Evolutionary conservation across 2,797 vertebrate genomes (phyloP).

Genomic region (Orestias chungarensis): DNA sequence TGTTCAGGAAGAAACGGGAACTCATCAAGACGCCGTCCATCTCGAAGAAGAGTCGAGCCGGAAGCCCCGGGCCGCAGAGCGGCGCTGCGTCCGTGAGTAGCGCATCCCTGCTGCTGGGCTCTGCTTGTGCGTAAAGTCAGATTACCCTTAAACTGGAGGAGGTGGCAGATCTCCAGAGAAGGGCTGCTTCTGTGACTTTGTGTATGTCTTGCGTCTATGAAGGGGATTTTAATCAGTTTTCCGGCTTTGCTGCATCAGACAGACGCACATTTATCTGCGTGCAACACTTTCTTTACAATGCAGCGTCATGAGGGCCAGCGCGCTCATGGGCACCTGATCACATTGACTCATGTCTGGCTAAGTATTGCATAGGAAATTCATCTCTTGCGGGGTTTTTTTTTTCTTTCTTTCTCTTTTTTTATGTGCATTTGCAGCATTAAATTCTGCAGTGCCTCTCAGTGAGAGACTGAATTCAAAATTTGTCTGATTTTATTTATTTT

Average conservation of each 20-base stretch:
- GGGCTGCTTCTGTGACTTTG: background rate
- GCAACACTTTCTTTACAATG: constrained; percentile 1
- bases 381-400: constrained; percentile 3
- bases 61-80: constrained; percentile 87
- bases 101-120: constrained; percentile 60
- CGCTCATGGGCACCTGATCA: constrained; percentile 3
- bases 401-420: background rate
- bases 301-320: background rate
- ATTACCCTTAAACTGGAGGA: constrained; percentile 41
- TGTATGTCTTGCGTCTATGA: background rate
- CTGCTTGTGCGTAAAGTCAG: constrained; percentile 33
- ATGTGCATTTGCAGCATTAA: background rate
- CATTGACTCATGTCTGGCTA: constrained; percentile 37
- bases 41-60: constrained; percentile 93
- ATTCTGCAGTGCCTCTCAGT: background rate
- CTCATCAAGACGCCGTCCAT: constrained; percentile 96
- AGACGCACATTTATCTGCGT: background rate
- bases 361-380: constrained; percentile 28
- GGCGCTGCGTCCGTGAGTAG: constrained; percentile 81
- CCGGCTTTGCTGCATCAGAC: background rate
- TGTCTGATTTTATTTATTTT: no score
- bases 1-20: constrained; percentile 96
- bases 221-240: background rate
- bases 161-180: constrained; percentile 13
- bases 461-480: background rate